Conservation (phyloP, 2,888 invertebrate species). For the Mechanitis messenoides region DNA sequence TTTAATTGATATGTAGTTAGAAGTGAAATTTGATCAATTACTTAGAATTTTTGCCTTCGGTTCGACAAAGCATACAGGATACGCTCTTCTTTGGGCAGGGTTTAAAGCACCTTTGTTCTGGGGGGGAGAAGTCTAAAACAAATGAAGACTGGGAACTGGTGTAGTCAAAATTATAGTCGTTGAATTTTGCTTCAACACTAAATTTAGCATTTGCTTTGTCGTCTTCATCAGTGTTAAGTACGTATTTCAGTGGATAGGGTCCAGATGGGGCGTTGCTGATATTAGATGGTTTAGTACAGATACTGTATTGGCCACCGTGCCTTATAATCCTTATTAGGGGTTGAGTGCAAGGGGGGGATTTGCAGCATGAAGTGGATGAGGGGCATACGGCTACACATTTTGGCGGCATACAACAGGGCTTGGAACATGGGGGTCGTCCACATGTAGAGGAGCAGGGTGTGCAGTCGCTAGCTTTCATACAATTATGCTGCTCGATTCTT, state of each 20-base stretch:
- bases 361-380: constrained; percentile 43
- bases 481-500: constrained; percentile 60
- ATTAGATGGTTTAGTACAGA: constrained; percentile 62
- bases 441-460: constrained; percentile 42
- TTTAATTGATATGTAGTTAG: too few species aligned
- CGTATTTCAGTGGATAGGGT: constrained; percentile 64
- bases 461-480: constrained; percentile 47
- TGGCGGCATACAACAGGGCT: constrained; percentile 43
- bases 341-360: constrained; percentile 40
- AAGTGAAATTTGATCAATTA: not conserved
- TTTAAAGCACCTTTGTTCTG: constrained; percentile 51
- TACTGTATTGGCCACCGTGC: constrained; percentile 61
- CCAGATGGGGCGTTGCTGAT: constrained; percentile 60
- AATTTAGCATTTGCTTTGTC: constrained; percentile 39
- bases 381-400: constrained; percentile 46
- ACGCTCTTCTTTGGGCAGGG: constrained; percentile 51
- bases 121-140: constrained; percentile 64
- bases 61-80: constrained; percentile 38
- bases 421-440: constrained; percentile 40
- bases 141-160: constrained; percentile 66
- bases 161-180: constrained; percentile 66
- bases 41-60: constrained; percentile 10
- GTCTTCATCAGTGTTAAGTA: constrained; percentile 47
- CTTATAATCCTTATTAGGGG: constrained; percentile 57
- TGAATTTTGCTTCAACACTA: constrained; percentile 66